Conservation (phyloP, 2,797 vertebrate species). For the Gobio occitaniae region DNA sequence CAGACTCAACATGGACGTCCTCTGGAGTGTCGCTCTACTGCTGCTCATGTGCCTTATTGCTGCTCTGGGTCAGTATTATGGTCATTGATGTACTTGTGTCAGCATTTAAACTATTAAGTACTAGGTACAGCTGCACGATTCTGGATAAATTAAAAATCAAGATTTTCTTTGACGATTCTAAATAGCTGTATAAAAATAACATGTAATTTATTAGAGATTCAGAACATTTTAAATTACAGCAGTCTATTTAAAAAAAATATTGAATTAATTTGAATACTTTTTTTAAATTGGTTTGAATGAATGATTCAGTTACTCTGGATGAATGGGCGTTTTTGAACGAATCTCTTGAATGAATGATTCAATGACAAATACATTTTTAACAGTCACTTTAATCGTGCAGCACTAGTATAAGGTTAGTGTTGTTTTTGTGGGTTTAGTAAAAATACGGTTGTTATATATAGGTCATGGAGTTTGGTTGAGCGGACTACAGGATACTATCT, state of each 20-base stretch:
- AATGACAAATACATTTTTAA: neutral
- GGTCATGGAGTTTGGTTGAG: conserved; percentile 91
- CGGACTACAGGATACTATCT: conserved; percentile 76
- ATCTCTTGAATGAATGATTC: neutral
- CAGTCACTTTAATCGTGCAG: neutral
- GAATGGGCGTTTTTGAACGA: neutral
- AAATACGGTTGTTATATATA: conserved; percentile 65
- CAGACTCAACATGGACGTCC: conserved; percentile 85
- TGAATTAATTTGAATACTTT: neutral
- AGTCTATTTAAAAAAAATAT: neutral
- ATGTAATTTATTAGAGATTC: neutral
- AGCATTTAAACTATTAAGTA: neutral
- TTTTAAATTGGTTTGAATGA: neutral
- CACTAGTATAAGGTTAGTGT: neutral
- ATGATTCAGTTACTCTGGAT: neutral
- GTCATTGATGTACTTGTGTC: neutral
- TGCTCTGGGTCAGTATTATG: conserved; percentile 82
- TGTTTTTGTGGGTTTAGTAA: neutral
- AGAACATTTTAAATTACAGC: neutral
- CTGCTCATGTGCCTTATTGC: conserved; percentile 87
- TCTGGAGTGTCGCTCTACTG: conserved; percentile 92
- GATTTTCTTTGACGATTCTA: neutral
- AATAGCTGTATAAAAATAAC: neutral
- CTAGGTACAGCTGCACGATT: neutral
- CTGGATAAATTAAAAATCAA: too few relatives aligned